Evolutionary conservation across 2,113 vertebrate species (phyloP).

Genomic region (Progne subis): DNA sequence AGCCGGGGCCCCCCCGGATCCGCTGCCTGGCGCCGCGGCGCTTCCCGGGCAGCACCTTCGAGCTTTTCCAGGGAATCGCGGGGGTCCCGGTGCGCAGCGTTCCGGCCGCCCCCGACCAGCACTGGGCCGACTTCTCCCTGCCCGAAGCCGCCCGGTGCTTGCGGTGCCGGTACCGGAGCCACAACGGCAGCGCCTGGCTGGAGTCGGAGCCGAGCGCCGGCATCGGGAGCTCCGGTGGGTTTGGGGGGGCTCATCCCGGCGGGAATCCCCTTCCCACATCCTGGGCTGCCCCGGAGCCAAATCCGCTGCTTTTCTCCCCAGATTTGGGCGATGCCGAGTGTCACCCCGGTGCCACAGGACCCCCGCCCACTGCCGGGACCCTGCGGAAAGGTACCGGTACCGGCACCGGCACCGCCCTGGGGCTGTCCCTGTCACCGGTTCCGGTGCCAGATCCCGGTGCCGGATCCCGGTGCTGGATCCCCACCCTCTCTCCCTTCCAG

Average conservation of each 20-base stretch:
- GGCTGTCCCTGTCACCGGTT: not conserved
- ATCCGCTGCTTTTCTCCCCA: not conserved
- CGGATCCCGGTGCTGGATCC: not conserved
- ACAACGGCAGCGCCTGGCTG: not conserved
- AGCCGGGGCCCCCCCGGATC: not conserved
- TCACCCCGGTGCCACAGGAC: not conserved
- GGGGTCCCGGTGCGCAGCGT: accelerated
- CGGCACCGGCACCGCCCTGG: not conserved
- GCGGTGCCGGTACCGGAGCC: not conserved
- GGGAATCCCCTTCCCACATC: not conserved
- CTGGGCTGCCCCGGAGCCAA: not conserved
- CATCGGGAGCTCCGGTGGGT: not conserved
- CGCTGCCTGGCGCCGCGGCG: not conserved
- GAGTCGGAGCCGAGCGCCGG: not conserved
- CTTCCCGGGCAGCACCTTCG: not conserved
- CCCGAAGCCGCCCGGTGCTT: not conserved
- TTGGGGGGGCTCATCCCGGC: not conserved
- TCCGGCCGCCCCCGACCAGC: accelerated
- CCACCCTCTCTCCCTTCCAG: not conserved
- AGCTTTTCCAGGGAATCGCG: not conserved
- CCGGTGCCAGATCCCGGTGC: too few species aligned
- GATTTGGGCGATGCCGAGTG: not conserved
- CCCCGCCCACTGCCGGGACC: not conserved
- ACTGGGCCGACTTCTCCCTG: not conserved
- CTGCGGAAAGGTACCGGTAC: not conserved